These are phyloP conservation scores for Chanos chanos DNA, from an alignment of 2,797 vertebrate species.

Conservation along the genomic window DNA sequence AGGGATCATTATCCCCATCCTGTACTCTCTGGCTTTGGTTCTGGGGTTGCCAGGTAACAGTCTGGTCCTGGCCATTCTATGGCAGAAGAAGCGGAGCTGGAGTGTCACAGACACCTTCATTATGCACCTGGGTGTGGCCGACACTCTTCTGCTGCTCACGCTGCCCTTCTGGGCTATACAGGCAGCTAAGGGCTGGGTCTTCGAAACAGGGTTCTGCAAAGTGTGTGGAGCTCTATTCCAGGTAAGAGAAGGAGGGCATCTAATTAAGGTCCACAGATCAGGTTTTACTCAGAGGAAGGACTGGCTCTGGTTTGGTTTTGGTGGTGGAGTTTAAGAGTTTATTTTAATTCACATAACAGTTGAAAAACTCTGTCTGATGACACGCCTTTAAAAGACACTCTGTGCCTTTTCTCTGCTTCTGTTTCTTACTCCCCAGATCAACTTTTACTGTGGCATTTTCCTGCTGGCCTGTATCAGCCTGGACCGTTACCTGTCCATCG, in stretches of 20 bases:
- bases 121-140: constrained; percentile 74
- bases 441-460: constrained; percentile 92
- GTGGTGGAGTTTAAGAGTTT: neutral
- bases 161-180: constrained; percentile 77
- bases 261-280: too few relatives aligned
- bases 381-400: neutral
- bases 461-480: constrained; percentile 88
- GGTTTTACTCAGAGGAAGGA: neutral
- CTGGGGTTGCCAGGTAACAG: constrained; percentile 68
- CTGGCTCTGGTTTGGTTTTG: neutral
- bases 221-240: constrained; percentile 75
- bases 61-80: constrained; percentile 62
- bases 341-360: neutral
- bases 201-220: constrained; percentile 74
- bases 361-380: neutral
- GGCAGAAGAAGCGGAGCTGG: constrained; percentile 57
- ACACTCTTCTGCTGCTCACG: constrained; percentile 74
- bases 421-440: constrained; percentile 64
- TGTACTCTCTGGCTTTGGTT: constrained; percentile 66
- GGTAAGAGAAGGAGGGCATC: constrained; percentile 62
- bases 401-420: neutral
- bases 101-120: constrained; percentile 79
- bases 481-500: constrained; percentile 89
- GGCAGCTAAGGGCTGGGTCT: constrained; percentile 66
- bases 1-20: constrained; percentile 66